Evolutionary conservation across 2,888 invertebrate species (phyloP), one percentile per base, ranked within the genome.

Genomic region (Drosophila fulvimacula): DNA sequence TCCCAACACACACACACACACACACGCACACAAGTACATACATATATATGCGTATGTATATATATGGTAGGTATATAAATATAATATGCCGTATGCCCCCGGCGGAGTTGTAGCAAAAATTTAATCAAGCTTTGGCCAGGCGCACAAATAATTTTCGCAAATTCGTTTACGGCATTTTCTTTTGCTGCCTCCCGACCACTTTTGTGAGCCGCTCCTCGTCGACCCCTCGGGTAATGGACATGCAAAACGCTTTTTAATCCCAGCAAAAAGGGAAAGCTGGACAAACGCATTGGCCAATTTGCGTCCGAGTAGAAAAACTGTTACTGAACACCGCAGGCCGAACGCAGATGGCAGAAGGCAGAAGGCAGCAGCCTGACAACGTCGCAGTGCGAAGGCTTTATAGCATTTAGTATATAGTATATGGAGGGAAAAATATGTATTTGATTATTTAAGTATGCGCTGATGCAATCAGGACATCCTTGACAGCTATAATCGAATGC

Each of bases 171-270:
- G 82, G 77, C 77, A 69, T 82, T 82, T 84, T 60, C 71, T 55
- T 75, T 69, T 38, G 52, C 38, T 5, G 48, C 67, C 68, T 11
- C 34, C 24, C 30, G 19, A 15, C 34, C 34, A 27, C 41, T 11
- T 9, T n/a, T 21, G 32, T 7, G 30, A 19, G 32, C 7, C 15
- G 7, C 32, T 15, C 34, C 19, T 3, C 1, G 1, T 5, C 34
- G 15, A 15, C 41, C 53, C 24, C 51, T 49, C 9, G 48, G 44
- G 57, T 76, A 76, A 76, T 68, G 71, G 82, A 73, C 82, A 82
- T 82, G 82, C 82, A 82, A 82, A 82, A 76, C 82, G 82, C 72
- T 82, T 82, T 82, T 82, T 82, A 82, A 82, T 82, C 82, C 82
- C 72, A 61, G 61, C 60, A 44, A 55, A 61, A 42, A 44, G 24